These are phyloP conservation scores for Eubasilissa splendida DNA, from an alignment of 2,888 invertebrate genomes.

Conservation along the genomic window DNA sequence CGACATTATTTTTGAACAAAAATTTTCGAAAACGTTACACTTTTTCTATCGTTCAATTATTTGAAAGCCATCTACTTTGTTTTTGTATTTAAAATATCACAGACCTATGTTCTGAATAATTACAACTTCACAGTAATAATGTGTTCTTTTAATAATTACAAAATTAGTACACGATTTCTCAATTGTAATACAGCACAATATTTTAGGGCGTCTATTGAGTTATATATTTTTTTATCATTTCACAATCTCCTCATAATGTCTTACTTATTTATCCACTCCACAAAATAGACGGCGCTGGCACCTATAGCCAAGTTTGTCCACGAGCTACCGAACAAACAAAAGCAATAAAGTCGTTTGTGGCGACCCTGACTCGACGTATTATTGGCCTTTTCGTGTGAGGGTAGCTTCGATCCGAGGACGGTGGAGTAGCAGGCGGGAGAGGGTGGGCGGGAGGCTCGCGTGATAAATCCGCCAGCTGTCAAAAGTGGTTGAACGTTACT, in stretches of 20 bases:
- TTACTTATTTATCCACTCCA: background rate
- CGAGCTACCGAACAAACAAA: background rate
- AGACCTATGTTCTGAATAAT: too few relatives aligned
- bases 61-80: too few relatives aligned
- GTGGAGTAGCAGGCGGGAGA: background rate
- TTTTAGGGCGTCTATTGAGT: too few relatives aligned
- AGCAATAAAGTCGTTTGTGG: slow-evolving; percentile 12
- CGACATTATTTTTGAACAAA: too few relatives aligned
- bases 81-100: too few relatives aligned
- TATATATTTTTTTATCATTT: too few relatives aligned
- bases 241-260: background rate
- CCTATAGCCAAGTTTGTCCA: background rate
- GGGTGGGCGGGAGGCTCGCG: slow-evolving; percentile 42
- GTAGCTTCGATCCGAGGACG: background rate
- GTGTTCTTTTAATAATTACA: too few relatives aligned
- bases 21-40: too few relatives aligned
- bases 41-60: too few relatives aligned
- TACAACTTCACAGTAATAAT: too few relatives aligned
- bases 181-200: too few relatives aligned
- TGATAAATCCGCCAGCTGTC: slow-evolving; percentile 59
- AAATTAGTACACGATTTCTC: too few relatives aligned
- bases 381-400: slow-evolving; percentile 9
- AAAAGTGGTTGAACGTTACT: slow-evolving; percentile 59
- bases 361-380: slow-evolving; percentile 28
- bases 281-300: background rate